Evolutionary conservation across 2,888 invertebrate species (phyloP).

Genomic region (Yponomeuta evonymella): DNA sequence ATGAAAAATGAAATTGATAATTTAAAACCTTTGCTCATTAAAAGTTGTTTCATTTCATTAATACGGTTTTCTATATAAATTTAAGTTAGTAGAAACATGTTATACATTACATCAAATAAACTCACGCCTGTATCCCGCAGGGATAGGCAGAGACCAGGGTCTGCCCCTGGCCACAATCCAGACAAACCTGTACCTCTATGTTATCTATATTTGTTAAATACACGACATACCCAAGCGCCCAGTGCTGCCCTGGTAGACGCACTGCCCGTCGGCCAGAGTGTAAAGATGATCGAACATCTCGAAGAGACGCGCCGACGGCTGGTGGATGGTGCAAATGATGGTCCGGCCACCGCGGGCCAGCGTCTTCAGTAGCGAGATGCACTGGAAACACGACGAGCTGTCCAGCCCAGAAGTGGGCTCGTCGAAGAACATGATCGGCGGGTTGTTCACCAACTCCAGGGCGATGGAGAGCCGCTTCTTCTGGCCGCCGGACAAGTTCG

Average conservation of each 20-base stretch:
- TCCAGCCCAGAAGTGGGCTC: slow-evolving; percentile 98
- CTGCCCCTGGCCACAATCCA: too few species aligned
- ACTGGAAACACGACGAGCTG: slow-evolving; percentile 96
- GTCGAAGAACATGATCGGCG: slow-evolving; percentile 98
- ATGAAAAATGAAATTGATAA: too few species aligned
- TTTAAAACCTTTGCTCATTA: too few species aligned
- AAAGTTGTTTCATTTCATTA: too few species aligned
- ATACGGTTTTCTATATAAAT: too few species aligned
- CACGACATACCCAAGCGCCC: slow-evolving; percentile 82
- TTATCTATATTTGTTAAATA: too few species aligned
- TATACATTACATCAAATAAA: too few species aligned
- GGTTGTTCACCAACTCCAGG: slow-evolving; percentile 95
- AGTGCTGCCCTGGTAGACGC: slow-evolving; percentile 95
- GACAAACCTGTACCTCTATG: too few species aligned
- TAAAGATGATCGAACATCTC: slow-evolving; percentile 98
- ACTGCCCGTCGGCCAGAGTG: slow-evolving; percentile 94
- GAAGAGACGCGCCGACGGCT: slow-evolving; percentile 96
- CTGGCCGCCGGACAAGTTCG: slow-evolving; percentile 95
- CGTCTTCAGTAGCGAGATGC: slow-evolving; percentile 91
- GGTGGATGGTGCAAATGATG: slow-evolving; percentile 96
- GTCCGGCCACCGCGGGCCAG: slow-evolving; percentile 93
- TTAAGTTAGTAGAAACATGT: too few species aligned
- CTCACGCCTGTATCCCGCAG: too few species aligned
- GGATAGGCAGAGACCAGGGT: too few species aligned
- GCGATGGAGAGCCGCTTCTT: slow-evolving; percentile 96